Evolutionary conservation across 1,140 invertebrate genomes (phyloP), one percentile per base, ranked within the genome.

Genomic region (Ceratoteleas bidentatus): DNA sequence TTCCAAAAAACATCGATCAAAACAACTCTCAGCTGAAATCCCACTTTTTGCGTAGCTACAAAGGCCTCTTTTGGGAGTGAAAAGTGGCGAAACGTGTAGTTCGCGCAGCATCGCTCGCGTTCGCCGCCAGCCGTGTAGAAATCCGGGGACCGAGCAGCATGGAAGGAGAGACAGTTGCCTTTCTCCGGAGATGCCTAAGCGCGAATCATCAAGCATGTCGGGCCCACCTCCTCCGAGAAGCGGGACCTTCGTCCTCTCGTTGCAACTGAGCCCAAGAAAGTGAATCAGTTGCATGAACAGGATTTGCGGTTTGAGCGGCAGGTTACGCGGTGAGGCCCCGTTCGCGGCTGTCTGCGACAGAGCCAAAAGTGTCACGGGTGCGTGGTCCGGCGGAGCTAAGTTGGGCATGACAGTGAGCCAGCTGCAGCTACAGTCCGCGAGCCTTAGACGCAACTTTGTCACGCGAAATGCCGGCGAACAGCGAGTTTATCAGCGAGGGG

Each of bases 81-180:
- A 52, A 38, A 43, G 9, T 34, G 24, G 4, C 10, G 16, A 15
- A 56, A 60, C 52, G 15, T 45, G 7, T 50, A 40, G 24, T 32
- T 62, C 8, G n/a, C 10, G 34, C 64, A 64, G 66, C 58, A 78
- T 65, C 62, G 56, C 36, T 43, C 9, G 32, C 16, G 14, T 13
- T 16, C 49, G 3, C 16, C 1, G 50, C 45, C 24, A 50, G 8
- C 45, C 36, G 15, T 52, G 24, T 69, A 69, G 61, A 78, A 73
- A 79, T 61, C 62, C 43, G 40, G 50, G 61, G 77, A 80, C 33
- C 15, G 40, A 38, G 24, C 8, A 62, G 68, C 36, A 73, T 73
- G 64, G 78, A 81, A 70, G 78, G 78, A 81, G 78, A 64, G 69
- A 81, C 70, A 74, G 70, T 81, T 74, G 69, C 78, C 70, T 81